These are phyloP conservation scores for Prunella strophiata DNA, from an alignment of 2,797 vertebrate genomes.

Conservation along the genomic window DNA sequence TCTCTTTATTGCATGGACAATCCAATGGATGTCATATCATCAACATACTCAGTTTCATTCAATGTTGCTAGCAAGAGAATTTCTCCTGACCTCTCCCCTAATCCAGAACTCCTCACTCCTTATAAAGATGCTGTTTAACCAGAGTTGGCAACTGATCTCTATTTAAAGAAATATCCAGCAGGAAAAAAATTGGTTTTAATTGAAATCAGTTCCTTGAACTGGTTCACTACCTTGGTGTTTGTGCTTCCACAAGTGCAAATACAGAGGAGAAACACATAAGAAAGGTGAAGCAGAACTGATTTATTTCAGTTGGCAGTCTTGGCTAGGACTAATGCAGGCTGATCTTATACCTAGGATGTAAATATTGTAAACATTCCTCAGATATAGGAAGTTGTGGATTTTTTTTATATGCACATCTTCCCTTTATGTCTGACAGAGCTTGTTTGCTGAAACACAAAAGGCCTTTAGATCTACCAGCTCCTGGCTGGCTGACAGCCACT, in stretches of 20 bases:
- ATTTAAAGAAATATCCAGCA: neutral
- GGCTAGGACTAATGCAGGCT: neutral
- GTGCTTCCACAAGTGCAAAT: neutral
- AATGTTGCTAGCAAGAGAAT: neutral
- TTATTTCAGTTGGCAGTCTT: neutral
- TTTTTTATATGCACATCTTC: neutral
- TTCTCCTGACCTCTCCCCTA: neutral
- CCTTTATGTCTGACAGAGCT: neutral
- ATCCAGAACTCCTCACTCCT: neutral
- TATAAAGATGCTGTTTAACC: neutral
- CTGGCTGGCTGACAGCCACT: slow-evolving; percentile 39
- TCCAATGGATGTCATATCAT: neutral
- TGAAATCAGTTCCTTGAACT: neutral
- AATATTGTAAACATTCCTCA: neutral
- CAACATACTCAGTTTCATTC: neutral
- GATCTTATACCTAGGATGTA: neutral
- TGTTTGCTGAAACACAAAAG: neutral
- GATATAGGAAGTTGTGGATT: neutral
- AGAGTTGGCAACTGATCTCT: neutral
- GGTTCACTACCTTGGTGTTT: neutral
- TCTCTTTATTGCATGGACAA: neutral
- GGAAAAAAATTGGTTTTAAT: neutral
- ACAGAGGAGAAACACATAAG: neutral
- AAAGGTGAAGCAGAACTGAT: neutral
- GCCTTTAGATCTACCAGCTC: slow-evolving; percentile 19